Conservation (phyloP, 2,888 invertebrate genomes). For the Gymnocheta viridis region DNA sequence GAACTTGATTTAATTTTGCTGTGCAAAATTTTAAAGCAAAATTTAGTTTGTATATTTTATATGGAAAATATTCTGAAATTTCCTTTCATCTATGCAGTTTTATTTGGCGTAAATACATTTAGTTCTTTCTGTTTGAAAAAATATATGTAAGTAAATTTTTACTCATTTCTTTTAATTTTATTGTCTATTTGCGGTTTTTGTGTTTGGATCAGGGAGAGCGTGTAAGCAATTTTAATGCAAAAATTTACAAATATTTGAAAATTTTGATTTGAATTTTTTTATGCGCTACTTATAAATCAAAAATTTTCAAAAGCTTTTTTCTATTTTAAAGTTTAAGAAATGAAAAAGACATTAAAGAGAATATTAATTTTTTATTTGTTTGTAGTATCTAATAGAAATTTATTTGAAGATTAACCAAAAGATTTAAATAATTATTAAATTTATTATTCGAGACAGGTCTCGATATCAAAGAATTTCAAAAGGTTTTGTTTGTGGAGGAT, state of each 20-base stretch:
- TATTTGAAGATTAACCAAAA: too few species aligned
- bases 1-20: constrained; percentile 43
- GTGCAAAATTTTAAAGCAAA: constrained; percentile 46
- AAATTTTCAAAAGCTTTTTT: background rate
- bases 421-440: too few species aligned
- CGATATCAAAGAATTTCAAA: too few species aligned
- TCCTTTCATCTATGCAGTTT: constrained; percentile 1
- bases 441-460: too few species aligned
- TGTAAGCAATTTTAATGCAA: background rate
- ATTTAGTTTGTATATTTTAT: constrained; percentile 37
- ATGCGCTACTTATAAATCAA: background rate
- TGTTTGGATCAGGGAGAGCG: constrained; percentile 20
- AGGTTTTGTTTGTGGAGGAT: too few species aligned
- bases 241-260: background rate
- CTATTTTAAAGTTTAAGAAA: background rate
- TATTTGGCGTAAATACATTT: constrained; percentile 57
- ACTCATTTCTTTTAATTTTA: constrained; percentile 36
- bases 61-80: constrained; percentile 47
- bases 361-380: background rate
- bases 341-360: background rate
- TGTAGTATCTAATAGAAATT: too few species aligned
- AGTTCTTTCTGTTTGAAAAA: constrained; percentile 55
- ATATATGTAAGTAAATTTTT: constrained; percentile 36
- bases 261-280: background rate
- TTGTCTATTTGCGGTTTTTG: constrained; percentile 67